Evolutionary conservation across 2,888 invertebrate genomes (phyloP).

Genomic region (Acleris laterana): DNA sequence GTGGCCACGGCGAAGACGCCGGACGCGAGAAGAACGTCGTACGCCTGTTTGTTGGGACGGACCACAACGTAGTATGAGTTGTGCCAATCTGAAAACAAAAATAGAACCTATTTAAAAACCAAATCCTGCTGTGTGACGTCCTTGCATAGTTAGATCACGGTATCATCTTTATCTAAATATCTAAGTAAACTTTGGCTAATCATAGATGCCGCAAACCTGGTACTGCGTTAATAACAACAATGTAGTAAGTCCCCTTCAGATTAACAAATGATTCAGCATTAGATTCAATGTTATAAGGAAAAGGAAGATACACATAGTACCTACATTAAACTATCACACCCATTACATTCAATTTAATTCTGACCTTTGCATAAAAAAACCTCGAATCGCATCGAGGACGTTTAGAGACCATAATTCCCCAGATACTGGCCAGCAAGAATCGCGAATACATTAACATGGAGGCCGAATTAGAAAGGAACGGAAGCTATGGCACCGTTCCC

Average conservation of each 20-base stretch:
- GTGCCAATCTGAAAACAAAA: conserved; percentile 73
- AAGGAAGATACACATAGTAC: too few relatives aligned
- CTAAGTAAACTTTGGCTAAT: too few relatives aligned
- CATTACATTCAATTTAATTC: too few relatives aligned
- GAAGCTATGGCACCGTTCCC: conserved; percentile 60
- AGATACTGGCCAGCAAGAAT: conserved; percentile 14
- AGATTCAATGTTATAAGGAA: too few relatives aligned
- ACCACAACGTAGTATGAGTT: conserved; percentile 78
- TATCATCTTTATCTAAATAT: too few relatives aligned
- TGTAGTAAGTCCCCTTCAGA: too few relatives aligned
- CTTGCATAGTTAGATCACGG: too few relatives aligned
- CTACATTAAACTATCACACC: too few relatives aligned
- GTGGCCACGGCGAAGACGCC: conserved; percentile 86
- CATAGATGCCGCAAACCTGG: too few relatives aligned
- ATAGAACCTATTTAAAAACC: conserved; percentile 4
- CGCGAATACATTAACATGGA: conserved; percentile 23
- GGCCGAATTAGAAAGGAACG: conserved; percentile 48
- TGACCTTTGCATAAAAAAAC: neutral
- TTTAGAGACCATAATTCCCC: conserved; percentile 7
- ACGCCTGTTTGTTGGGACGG: conserved; percentile 87
- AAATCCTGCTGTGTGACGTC: neutral
- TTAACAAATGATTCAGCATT: too few relatives aligned
- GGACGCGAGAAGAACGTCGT: conserved; percentile 87
- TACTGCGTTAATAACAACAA: too few relatives aligned
- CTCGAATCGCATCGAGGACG: conserved; percentile 25